Percentiles rank a stretch among this genome's conserved stretches.
These are phyloP conservation scores for Euura saliciscinereae DNA, from an alignment of 1,140 invertebrate genomes.

Conservation along the genomic window DNA sequence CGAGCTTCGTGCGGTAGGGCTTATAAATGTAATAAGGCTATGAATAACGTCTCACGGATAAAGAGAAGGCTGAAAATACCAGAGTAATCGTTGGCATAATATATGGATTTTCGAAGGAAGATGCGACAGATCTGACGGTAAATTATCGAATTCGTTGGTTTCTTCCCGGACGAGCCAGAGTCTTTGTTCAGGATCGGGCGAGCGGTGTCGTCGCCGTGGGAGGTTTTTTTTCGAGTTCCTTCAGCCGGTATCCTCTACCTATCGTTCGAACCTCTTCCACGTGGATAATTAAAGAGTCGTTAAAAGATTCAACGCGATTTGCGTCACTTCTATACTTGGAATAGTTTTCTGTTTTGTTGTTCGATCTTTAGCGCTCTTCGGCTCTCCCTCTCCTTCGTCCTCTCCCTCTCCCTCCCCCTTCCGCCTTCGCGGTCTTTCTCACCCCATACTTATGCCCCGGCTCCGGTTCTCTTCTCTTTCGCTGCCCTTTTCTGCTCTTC, in stretches of 20 bases:
- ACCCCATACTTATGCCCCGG: background rate
- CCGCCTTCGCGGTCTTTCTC: background rate
- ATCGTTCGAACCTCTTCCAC: background rate
- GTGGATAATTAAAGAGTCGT: background rate
- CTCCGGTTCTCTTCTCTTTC: background rate
- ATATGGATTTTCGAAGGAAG: no score
- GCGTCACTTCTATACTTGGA: background rate
- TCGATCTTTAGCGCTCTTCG: background rate
- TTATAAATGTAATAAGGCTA: no score
- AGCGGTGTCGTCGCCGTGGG: background rate
- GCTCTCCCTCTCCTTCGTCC: background rate
- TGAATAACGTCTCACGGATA: no score
- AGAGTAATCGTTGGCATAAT: no score
- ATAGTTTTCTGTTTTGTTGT: constrained; percentile 5
- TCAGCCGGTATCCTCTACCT: background rate
- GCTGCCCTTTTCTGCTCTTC: background rate
- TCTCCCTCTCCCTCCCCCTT: no score
- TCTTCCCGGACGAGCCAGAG: background rate
- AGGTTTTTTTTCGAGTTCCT: constrained; percentile 1
- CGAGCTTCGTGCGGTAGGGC: background rate
- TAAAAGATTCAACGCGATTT: background rate
- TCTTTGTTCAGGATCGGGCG: background rate
- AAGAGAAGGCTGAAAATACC: no score
- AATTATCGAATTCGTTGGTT: background rate
- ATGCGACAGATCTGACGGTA: no score